phyloP scores from a whole-genome alignment of 2,888 invertebrate species.

The Netelia virgata region DNA sequence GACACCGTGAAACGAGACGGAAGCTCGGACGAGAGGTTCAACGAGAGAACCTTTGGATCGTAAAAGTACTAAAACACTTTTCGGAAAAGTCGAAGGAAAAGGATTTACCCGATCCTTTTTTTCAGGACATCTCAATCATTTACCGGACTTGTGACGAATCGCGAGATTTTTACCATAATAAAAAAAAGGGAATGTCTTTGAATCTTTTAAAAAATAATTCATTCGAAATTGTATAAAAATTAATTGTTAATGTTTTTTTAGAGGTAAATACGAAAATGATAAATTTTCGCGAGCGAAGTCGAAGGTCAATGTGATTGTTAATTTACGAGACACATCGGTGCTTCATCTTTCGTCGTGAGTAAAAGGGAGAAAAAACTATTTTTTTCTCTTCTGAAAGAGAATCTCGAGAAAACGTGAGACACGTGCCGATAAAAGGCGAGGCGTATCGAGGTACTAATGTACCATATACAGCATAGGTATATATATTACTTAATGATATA shows the following conservation, averaged over 20 bases:
- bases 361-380: constrained; percentile 19
- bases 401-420: constrained; percentile 39
- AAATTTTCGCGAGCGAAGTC: neutral
- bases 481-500: constrained; percentile 58
- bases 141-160: neutral
- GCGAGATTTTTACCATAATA: neutral
- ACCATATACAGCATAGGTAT: constrained; percentile 49
- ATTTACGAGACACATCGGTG: neutral
- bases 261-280: neutral
- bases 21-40: constrained; percentile 25
- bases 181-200: neutral
- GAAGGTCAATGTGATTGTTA: neutral
- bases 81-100: constrained; percentile 4
- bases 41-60: constrained; percentile 2
- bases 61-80: constrained; percentile 40
- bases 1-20: constrained; percentile 39
- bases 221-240: too few relatives aligned
- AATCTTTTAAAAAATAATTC: too few relatives aligned
- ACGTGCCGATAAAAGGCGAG: constrained; percentile 63
- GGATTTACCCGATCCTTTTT: neutral
- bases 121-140: neutral
- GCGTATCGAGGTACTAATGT: constrained; percentile 61
- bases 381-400: neutral
- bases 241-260: too few relatives aligned
- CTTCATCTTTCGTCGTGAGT: neutral